Percentiles rank a stretch among this genome's conserved stretches.
Evolutionary conservation across 2,113 vertebrate species (phyloP).

Genomic region (Triplophysa siluroides): DNA sequence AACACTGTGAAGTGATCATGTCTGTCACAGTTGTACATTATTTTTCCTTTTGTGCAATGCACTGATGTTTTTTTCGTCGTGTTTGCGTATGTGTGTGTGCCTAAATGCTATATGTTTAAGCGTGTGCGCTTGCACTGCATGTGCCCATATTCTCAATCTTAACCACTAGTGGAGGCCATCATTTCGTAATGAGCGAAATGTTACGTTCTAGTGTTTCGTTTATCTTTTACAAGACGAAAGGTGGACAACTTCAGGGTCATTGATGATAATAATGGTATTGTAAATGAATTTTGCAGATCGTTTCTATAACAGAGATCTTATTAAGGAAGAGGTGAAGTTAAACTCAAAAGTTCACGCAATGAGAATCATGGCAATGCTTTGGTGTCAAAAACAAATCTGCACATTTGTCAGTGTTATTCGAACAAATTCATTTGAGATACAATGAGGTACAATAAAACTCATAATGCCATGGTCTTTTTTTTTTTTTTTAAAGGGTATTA

Average conservation of each 20-base stretch:
- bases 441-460: slow-evolving; percentile 28
- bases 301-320: slow-evolving; percentile 39
- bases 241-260: slow-evolving; percentile 8
- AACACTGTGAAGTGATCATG: slow-evolving; percentile 62
- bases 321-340: slow-evolving; percentile 33
- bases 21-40: slow-evolving; percentile 52
- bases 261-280: slow-evolving; percentile 20
- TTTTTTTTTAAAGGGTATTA: neutral
- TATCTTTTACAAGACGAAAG: neutral
- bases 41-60: slow-evolving; percentile 49
- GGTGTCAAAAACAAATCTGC: neutral
- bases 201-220: slow-evolving; percentile 41
- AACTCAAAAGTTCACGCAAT: slow-evolving; percentile 1
- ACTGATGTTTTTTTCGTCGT: slow-evolving; percentile 55
- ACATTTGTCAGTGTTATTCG: slow-evolving; percentile 30
- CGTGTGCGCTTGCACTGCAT: slow-evolving; percentile 38
- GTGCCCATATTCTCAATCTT: slow-evolving; percentile 41
- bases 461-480: neutral
- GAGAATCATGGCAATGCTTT: too few relatives aligned
- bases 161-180: slow-evolving; percentile 52
- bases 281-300: slow-evolving; percentile 4
- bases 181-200: slow-evolving; percentile 38
- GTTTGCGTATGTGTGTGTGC: slow-evolving; percentile 11
- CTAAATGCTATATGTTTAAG: slow-evolving; percentile 15
- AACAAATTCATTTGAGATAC: slow-evolving; percentile 8